Evolutionary conservation across 64 coral and sea anemone genomes (phyloP).

Genomic region (Dendrophyllia cribrosa): DNA sequence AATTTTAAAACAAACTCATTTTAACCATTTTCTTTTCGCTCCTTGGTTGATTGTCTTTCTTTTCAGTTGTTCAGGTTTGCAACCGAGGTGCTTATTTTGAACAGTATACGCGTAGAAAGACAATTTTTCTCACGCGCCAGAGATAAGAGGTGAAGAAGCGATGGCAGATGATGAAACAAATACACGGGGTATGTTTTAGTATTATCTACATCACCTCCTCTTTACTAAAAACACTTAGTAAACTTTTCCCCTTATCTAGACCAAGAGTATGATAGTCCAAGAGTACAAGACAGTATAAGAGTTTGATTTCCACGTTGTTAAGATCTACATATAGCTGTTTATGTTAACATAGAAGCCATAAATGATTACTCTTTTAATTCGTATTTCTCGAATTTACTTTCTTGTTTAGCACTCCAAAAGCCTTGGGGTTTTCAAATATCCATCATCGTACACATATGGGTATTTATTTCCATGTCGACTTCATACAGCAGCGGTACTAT

Average conservation of each 20-base stretch:
- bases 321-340: not conserved
- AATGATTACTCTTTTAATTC: not conserved
- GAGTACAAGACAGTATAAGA: no score
- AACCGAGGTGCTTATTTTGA: no score
- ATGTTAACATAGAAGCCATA: not conserved
- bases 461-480: not conserved
- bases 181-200: not conserved
- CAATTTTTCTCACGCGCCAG: not conserved
- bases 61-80: no score
- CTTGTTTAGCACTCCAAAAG: not conserved
- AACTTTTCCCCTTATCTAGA: no score
- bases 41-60: no score
- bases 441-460: not conserved
- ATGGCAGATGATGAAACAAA: not conserved
- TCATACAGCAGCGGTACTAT: no score
- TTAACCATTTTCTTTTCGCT: no score
- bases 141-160: not conserved
- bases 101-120: not conserved
- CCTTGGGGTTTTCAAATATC: not conserved
- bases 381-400: not conserved
- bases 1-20: no score
- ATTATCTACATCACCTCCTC: not conserved
- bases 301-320: not conserved
- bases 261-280: no score
- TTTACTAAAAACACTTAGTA: not conserved